phyloP scores from a whole-genome alignment of 2,113 vertebrate species.

The Chaetodon auriga region DNA sequence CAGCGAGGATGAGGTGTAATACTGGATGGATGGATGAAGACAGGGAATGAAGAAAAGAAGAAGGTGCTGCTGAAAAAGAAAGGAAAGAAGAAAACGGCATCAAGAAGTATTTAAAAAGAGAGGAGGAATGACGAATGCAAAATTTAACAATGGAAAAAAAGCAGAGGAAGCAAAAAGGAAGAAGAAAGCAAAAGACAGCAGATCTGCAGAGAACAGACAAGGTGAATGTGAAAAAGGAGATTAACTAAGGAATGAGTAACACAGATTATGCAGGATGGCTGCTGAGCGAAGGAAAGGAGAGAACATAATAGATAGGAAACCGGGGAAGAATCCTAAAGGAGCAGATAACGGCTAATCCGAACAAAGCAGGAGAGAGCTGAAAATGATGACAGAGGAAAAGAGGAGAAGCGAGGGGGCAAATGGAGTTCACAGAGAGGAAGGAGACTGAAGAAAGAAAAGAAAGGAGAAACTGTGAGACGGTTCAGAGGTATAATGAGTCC shows the following conservation, averaged over 20 bases:
- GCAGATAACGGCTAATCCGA: conserved; percentile 28
- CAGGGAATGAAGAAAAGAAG: neutral
- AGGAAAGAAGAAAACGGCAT: neutral
- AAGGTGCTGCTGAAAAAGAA: neutral
- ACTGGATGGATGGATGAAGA: neutral
- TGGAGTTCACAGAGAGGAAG: conserved; percentile 30
- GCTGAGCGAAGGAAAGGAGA: neutral
- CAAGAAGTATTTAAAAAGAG: neutral
- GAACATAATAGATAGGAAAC: conserved; percentile 10
- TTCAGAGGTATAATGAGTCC: conserved; percentile 14
- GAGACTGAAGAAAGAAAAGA: neutral
- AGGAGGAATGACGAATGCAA: neutral
- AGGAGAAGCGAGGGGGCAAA: conserved; percentile 12
- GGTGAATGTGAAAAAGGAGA: neutral
- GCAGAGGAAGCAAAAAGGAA: neutral
- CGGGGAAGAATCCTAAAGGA: conserved; percentile 1
- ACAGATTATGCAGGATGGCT: conserved; percentile 7
- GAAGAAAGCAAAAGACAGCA: neutral
- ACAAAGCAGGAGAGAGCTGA: conserved; percentile 1
- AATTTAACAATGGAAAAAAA: neutral
- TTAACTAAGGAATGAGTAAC: neutral
- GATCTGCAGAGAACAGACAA: neutral
- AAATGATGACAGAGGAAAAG: conserved; percentile 37
- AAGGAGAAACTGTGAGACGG: neutral
- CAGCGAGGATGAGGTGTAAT: neutral